Percentiles rank a stretch among this genome's conserved stretches.
Conservation (phyloP, 2,113 vertebrate genomes). For the Amphilophus citrinellus region DNA sequence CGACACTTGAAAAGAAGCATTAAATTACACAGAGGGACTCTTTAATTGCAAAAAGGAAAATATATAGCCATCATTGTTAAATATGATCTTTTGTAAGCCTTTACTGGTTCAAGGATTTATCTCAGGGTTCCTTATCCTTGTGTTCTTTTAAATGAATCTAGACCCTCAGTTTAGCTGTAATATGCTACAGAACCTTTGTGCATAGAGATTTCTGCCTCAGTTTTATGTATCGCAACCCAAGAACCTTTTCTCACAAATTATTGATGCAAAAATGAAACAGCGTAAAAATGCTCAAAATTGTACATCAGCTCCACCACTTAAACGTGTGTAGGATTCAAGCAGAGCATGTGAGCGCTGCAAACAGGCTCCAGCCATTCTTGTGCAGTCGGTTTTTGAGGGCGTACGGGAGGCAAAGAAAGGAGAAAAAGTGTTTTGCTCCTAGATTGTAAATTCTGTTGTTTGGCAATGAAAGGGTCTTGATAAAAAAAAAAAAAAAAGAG, state of each 20-base stretch:
- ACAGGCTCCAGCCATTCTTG: background rate
- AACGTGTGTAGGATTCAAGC: background rate
- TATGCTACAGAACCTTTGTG: background rate
- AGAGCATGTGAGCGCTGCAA: background rate
- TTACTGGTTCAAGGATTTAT: constrained; percentile 77
- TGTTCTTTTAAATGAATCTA: constrained; percentile 44
- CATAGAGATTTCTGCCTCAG: background rate
- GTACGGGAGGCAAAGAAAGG: background rate
- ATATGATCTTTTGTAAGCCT: constrained; percentile 79
- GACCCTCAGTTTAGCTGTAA: constrained; percentile 23
- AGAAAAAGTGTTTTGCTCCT: background rate
- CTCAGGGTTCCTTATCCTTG: constrained; percentile 62
- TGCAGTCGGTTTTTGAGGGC: background rate
- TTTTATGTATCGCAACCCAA: constrained; percentile 15
- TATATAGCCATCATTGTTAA: constrained; percentile 81
- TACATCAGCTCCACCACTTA: background rate
- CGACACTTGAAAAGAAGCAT: constrained; percentile 82
- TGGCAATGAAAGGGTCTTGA: constrained; percentile 22
- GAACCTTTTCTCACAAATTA: background rate
- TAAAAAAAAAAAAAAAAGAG: background rate
- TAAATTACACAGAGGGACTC: constrained; percentile 81
- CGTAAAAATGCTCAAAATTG: background rate
- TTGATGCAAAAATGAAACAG: background rate
- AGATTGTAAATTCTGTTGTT: background rate
- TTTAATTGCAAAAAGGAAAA: constrained; percentile 81